Evolutionary conservation across 2,888 invertebrate genomes (phyloP), one percentile per base, ranked within the genome.

Genomic region (Drosophila eohydei): DNA sequence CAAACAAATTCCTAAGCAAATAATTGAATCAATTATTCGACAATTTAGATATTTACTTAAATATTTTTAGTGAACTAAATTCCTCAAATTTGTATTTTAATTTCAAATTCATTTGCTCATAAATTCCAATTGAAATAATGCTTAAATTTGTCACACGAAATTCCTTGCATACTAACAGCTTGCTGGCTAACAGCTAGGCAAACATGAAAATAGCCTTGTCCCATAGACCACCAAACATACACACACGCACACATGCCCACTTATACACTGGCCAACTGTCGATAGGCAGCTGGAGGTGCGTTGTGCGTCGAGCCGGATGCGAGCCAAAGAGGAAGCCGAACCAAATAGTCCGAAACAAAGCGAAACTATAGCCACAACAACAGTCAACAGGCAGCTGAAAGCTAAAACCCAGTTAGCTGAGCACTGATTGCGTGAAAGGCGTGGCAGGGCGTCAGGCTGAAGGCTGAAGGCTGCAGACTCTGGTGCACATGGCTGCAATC

Each of bases 401-500:
- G 65, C 55, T 65, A 58, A 70, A 74, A 66, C n/a, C 65, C 69
- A 70, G 65, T 66, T 54, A 66, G 51, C 51, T 11, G 41, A 62
- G 38, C 52, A 64, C 38, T 32, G 73, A 76, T 73, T 69, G 56
- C 38, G 51, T 21, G 54, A 2, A 14, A 26, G 26, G 41, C 21
- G 4, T 12, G 26, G 3, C 44, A 1, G 16, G 14, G 26, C 4
- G 34, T 2, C 2, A 16, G 32, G 9, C 8, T 14, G 32, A 14
- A 1, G 41, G 9, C 36, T 14, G 14, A 4, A 3, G 16, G 9
- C 30, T 32, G 21, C 26, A 28, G 56, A 21, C 41, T 14, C 30
- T 7, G 7, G 14, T 12, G 26, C 54, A 57, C 34, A 50, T 43
- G 16, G 34, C 44, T 36, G 72, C 74, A 74, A 69, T 74, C 74